These are phyloP conservation scores for Procambarus clarkii DNA, from an alignment of 1,140 invertebrate genomes.

Conservation along the genomic window DNA sequence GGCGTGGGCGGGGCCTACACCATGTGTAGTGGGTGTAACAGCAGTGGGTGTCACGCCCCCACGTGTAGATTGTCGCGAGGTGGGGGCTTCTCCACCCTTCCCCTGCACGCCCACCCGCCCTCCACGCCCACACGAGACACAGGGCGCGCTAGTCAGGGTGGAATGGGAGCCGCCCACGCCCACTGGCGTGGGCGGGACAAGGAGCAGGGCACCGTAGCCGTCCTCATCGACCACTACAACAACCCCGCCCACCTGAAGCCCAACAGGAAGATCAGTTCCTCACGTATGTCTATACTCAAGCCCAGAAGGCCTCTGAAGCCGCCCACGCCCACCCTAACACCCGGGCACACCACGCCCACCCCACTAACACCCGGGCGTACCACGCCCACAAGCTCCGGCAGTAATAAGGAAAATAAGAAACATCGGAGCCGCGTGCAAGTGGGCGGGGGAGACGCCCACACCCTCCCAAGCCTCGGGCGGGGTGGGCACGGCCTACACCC, in stretches of 20 bases:
- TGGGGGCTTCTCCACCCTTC: slow-evolving; percentile 51
- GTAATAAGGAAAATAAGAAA: slow-evolving; percentile 55
- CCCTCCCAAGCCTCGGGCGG: background rate
- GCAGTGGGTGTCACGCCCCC: background rate
- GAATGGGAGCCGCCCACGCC: background rate
- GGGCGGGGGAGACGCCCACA: slow-evolving; percentile 35
- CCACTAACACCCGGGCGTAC: background rate
- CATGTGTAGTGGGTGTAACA: background rate
- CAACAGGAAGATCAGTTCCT: slow-evolving; percentile 50
- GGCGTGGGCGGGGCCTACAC: background rate
- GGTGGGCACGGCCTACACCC: background rate
- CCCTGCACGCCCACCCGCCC: background rate
- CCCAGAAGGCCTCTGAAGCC: background rate
- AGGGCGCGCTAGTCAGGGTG: slow-evolving; percentile 8
- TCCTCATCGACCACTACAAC: slow-evolving; percentile 56
- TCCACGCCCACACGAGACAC: background rate
- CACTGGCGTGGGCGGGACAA: background rate
- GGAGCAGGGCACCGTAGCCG: slow-evolving; percentile 49
- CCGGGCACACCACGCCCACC: background rate
- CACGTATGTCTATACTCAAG: slow-evolving; percentile 55
- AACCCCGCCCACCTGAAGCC: slow-evolving; percentile 40
- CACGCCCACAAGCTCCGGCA: background rate
- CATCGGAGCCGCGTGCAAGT: slow-evolving; percentile 53
- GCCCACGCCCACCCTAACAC: background rate
- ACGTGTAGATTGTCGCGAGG: background rate